phyloP scores from a whole-genome alignment of 2,888 invertebrate species.

The Luperina testacea region DNA sequence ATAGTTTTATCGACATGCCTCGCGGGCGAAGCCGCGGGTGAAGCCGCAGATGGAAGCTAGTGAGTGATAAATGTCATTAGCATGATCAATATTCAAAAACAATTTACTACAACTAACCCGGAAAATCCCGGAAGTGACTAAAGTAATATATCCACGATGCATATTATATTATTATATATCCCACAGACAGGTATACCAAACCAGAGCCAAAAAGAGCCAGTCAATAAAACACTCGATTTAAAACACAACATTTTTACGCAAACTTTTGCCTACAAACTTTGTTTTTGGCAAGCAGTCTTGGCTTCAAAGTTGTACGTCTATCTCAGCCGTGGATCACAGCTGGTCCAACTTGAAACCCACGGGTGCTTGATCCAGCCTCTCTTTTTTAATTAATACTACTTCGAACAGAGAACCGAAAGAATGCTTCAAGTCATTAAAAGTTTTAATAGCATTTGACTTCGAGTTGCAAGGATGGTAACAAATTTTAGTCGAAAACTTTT shows the following conservation, averaged over 20 bases:
- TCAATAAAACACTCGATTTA: slow-evolving; percentile 65
- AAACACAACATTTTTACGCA: slow-evolving; percentile 67
- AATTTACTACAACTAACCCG: neutral
- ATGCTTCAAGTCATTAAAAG: slow-evolving; percentile 89
- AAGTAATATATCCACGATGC: neutral
- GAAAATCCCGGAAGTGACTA: neutral
- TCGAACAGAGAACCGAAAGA: slow-evolving; percentile 87
- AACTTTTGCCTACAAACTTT: slow-evolving; percentile 67
- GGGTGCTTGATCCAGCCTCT: slow-evolving; percentile 83
- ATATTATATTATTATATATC: slow-evolving; percentile 20
- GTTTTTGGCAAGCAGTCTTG: slow-evolving; percentile 73
- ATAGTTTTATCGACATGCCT: no score
- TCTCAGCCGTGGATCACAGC: slow-evolving; percentile 67
- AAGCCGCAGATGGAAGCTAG: no score
- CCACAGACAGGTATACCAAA: slow-evolving; percentile 16
- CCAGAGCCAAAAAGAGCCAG: slow-evolving; percentile 45
- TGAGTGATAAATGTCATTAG: no score
- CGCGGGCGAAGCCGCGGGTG: no score
- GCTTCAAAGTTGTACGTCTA: slow-evolving; percentile 66
- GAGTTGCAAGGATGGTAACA: slow-evolving; percentile 81
- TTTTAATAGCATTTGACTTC: slow-evolving; percentile 89
- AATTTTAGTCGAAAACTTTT: slow-evolving; percentile 84
- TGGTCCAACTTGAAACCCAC: slow-evolving; percentile 73
- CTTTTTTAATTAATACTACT: slow-evolving; percentile 90
- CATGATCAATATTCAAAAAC: neutral